These are phyloP conservation scores for Pluvialis apricaria DNA, from an alignment of 2,113 vertebrate genomes.

Conservation along the genomic window DNA sequence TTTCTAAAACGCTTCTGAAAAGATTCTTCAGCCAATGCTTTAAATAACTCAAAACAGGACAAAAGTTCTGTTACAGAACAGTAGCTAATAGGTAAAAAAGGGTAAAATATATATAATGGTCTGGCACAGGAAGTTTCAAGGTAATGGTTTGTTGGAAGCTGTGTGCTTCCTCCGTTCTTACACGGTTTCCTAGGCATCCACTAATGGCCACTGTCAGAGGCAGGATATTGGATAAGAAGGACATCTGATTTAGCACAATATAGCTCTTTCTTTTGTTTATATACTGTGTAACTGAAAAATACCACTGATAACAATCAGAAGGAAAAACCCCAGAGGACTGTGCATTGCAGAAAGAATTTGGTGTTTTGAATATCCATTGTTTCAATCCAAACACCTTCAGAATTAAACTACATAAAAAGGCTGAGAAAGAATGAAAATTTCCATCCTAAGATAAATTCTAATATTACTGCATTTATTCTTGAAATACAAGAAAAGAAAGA, in stretches of 20 bases:
- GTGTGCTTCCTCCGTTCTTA: slow-evolving; percentile 1
- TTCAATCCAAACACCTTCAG: neutral
- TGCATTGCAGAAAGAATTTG: neutral
- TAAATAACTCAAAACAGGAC: neutral
- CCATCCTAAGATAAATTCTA: neutral
- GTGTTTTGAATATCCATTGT: slow-evolving; percentile 16
- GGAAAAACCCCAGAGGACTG: neutral
- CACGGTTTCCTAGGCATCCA: slow-evolving; percentile 7
- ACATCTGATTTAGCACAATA: slow-evolving; percentile 31
- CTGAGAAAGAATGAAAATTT: neutral
- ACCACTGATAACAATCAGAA: slow-evolving; percentile 33
- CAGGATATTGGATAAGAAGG: slow-evolving; percentile 26
- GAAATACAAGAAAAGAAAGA: neutral
- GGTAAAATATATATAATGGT: neutral
- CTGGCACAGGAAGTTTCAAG: slow-evolving; percentile 30
- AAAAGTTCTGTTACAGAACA: neutral
- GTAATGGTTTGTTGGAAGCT: slow-evolving; percentile 26
- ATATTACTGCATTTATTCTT: neutral
- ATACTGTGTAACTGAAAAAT: neutral
- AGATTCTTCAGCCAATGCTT: neutral
- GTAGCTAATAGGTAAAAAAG: neutral
- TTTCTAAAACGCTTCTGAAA: slow-evolving; percentile 2
- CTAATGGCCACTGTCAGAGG: neutral
- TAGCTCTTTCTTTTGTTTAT: slow-evolving; percentile 25
- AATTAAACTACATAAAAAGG: neutral